Percentiles rank a stretch among this genome's conserved stretches.
Conservation (phyloP, 1,140 invertebrate species). For the Ooceraea biroi region DNA sequence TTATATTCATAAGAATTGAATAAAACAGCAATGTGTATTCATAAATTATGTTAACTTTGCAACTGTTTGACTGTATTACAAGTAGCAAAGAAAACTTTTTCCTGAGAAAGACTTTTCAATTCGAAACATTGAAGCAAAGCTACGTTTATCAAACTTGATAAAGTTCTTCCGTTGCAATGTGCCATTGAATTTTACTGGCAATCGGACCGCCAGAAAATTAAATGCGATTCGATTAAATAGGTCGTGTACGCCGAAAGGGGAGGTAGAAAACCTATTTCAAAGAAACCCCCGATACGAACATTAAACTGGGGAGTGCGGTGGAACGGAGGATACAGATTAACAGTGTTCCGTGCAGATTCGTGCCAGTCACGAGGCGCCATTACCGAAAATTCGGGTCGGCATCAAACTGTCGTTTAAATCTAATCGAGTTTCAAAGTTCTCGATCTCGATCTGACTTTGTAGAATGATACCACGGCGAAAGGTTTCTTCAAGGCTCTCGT, state of each 20-base stretch:
- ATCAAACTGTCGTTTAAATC: slow-evolving; percentile 53
- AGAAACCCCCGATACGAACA: slow-evolving; percentile 36
- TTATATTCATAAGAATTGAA: background rate
- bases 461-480: slow-evolving; percentile 3
- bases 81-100: background rate
- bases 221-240: slow-evolving; percentile 49
- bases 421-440: slow-evolving; percentile 30
- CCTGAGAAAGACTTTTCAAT: background rate
- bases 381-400: slow-evolving; percentile 48
- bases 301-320: background rate
- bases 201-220: slow-evolving; percentile 29
- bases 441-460: slow-evolving; percentile 10
- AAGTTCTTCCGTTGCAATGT: background rate
- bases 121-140: background rate
- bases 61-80: background rate
- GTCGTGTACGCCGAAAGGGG: slow-evolving; percentile 9
- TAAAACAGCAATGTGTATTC: background rate
- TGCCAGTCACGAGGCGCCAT: slow-evolving; percentile 54
- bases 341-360: slow-evolving; percentile 46
- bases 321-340: slow-evolving; percentile 39
- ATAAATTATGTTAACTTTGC: slow-evolving; percentile 8
- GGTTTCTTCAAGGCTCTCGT: background rate
- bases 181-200: slow-evolving; percentile 15
- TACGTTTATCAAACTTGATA: slow-evolving; percentile 12
- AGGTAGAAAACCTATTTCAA: slow-evolving; percentile 34